Evolutionary conservation across 2,888 invertebrate genomes (phyloP), one percentile per base, ranked within the genome.

Genomic region (Heliconius aoede): DNA sequence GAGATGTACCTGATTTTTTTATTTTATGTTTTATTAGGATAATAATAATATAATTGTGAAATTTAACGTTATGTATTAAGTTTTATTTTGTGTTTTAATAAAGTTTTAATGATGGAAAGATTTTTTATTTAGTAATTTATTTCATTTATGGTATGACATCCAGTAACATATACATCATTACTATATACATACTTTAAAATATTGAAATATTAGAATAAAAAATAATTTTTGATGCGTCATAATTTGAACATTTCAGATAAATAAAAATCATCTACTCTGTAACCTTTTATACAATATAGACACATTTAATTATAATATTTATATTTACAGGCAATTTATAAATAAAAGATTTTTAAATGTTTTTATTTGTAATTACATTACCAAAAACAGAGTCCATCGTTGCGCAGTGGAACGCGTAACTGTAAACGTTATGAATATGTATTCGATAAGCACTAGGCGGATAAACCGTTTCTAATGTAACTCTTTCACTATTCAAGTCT

Each of bases 1-100:
- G 28, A 46, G 15, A 72, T 21, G 79, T 79, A 79, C 79, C 79
- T 79, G 79, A 79, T 72, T 68, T 72, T 68, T 40, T 69, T 67
- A 36, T 71, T 36, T 60, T 21, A 24, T 62, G 65, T n/a, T 28
- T 26, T 30, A 68, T 9, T 67, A 36, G 46, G 51, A 36, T 36
- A n/a, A 40, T 13, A n/a, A 46, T n/a, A 30, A 21, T 55, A 5
- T 68, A 24, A 0, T 13, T 26, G 24, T 65, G 24, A 62, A 40
- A 36, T 65, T 13, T 65, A 24, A 36, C 0, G 4, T 64, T 40
- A 15, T 15, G 7, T n/a, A 4, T 3, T 40, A 65, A 65, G 65
- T 24, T 65, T 24, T 40, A 18, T 65, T 36, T 24, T 32, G n/a
- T 64, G 24, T 65, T 65, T 65, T 24, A 65, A 65, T 65, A 65